Evolutionary conservation across 37 sponge, comb jelly and placozoan species (phyloP).

Genomic region (Halisarca cf. caerulea): DNA sequence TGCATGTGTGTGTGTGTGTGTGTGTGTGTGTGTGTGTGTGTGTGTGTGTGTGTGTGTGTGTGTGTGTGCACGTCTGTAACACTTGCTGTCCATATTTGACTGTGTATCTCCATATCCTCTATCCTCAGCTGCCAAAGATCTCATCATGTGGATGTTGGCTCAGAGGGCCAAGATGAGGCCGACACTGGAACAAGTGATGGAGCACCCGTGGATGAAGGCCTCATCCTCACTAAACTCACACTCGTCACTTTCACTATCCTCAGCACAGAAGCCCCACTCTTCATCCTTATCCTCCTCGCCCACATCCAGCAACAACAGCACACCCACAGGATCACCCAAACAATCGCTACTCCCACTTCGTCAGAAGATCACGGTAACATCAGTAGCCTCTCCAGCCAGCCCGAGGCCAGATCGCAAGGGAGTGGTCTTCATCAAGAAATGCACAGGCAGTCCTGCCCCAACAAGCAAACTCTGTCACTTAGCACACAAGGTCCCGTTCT

Average conservation of each 20-base stretch:
- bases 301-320: neutral
- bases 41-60: too few species aligned
- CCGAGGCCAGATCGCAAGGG: slow-evolving; percentile 18
- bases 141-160: slow-evolving; percentile 71
- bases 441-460: slow-evolving; percentile 6
- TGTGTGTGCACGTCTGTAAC: too few species aligned
- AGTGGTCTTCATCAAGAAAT: neutral
- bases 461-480: slow-evolving; percentile 22
- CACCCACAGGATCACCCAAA: slow-evolving; percentile 5
- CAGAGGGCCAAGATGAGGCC: slow-evolving; percentile 53
- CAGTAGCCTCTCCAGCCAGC: slow-evolving; percentile 2
- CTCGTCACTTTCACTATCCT: neutral
- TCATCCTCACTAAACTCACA: neutral
- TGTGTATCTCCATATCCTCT: neutral
- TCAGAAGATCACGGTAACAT: neutral
- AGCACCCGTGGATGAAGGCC: slow-evolving; percentile 67
- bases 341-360: slow-evolving; percentile 12
- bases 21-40: too few species aligned
- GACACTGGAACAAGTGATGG: slow-evolving; percentile 63
- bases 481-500: slow-evolving; percentile 1
- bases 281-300: slow-evolving; percentile 25
- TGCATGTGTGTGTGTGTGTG: too few species aligned
- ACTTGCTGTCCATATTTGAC: too few species aligned
- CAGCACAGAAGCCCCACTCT: neutral
- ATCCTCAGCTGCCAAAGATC: slow-evolving; percentile 61